phyloP scores from a whole-genome alignment of 1,140 invertebrate species.

The Drosophila auraria region DNA sequence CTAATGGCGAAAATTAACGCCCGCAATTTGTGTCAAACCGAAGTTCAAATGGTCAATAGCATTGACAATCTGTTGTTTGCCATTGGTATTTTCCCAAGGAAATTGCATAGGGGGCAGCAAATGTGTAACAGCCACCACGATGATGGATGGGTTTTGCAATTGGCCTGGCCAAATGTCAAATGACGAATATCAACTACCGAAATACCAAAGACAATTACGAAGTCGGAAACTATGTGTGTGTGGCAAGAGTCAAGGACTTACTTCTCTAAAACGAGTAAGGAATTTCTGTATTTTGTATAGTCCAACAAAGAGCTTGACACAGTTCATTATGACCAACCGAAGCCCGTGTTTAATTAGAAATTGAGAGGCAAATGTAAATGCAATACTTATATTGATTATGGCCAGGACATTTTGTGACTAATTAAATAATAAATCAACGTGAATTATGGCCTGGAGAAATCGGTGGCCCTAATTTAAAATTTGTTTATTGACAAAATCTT shows the following conservation, averaged over 20 bases:
- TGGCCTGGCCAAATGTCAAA: conserved; percentile 15
- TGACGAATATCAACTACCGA: conserved; percentile 2
- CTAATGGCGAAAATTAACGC: conserved; percentile 44
- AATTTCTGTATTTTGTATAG: conserved; percentile 8
- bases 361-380: not conserved
- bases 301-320: not conserved
- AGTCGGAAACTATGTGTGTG: not conserved
- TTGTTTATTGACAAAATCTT: not conserved
- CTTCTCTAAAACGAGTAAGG: not conserved
- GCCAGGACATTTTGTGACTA: not conserved
- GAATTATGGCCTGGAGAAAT: not conserved
- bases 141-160: conserved; percentile 27
- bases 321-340: not conserved
- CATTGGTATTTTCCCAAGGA: conserved; percentile 11
- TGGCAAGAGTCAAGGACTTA: not conserved
- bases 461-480: not conserved
- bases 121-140: not conserved
- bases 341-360: not conserved
- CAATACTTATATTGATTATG: conserved; percentile 3
- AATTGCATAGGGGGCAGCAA: conserved; percentile 5
- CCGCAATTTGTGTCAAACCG: conserved; percentile 31
- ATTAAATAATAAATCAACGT: conserved; percentile 4
- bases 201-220: conserved; percentile 16
- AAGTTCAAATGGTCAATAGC: conserved; percentile 36
- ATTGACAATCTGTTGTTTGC: conserved; percentile 13